phyloP scores from a whole-genome alignment of 2,113 vertebrate species.

The Odontesthes bonariensis region DNA sequence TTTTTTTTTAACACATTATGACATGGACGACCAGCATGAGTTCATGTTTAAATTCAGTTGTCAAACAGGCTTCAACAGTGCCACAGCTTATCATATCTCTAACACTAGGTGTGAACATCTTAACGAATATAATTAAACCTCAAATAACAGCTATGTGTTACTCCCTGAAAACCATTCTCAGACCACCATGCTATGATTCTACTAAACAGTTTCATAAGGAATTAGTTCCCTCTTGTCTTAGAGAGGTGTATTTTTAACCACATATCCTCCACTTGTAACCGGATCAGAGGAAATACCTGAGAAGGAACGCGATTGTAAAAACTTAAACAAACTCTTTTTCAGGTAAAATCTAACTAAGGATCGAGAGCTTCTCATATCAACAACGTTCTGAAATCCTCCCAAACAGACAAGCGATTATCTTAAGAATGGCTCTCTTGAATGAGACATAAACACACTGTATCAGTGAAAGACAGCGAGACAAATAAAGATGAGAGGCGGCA shows the following conservation, averaged over 20 bases:
- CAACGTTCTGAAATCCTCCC: neutral
- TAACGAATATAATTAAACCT: too few species aligned
- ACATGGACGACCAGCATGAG: too few species aligned
- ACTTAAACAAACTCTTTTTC: neutral
- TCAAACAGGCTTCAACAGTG: too few species aligned
- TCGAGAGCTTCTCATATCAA: conserved; percentile 17
- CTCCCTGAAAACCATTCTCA: too few species aligned
- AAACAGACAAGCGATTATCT: conserved; percentile 1
- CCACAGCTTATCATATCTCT: too few species aligned
- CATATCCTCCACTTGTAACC: neutral
- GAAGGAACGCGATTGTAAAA: too few species aligned
- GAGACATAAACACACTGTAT: conserved; percentile 21
- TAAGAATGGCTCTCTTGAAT: neutral
- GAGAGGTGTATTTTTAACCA: neutral
- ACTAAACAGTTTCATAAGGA: too few species aligned
- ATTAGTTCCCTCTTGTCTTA: neutral
- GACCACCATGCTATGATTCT: too few species aligned
- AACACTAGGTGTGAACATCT: too few species aligned
- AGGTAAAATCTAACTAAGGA: neutral
- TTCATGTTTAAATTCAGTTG: too few species aligned
- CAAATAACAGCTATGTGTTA: too few species aligned
- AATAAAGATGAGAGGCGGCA: neutral
- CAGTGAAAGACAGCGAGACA: neutral
- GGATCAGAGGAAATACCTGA: neutral
- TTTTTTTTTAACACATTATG: too few species aligned